Conservation (phyloP, 1,140 invertebrate species). For the Dendroctonus ponderosae region DNA sequence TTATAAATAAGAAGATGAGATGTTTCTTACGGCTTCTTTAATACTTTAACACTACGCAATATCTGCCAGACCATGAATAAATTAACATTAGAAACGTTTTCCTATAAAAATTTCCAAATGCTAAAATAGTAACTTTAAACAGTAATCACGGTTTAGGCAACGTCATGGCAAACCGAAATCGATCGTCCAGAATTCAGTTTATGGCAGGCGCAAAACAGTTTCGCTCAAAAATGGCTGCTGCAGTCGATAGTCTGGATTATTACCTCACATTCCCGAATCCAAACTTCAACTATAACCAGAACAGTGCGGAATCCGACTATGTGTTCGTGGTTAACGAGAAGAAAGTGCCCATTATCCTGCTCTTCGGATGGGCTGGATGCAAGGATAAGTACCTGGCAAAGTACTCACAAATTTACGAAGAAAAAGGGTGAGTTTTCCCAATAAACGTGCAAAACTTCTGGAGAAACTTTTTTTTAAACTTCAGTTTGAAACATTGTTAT, state of each 20-base stretch:
- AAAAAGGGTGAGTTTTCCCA: constrained; percentile 60
- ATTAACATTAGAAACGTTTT: no score
- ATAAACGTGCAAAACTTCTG: no score
- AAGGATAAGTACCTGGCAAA: constrained; percentile 73
- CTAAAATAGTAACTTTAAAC: no score
- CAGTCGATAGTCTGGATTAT: constrained; percentile 59
- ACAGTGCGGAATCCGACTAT: constrained; percentile 53
- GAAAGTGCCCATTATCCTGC: constrained; percentile 67
- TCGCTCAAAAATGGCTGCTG: constrained; percentile 42
- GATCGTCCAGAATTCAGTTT: constrained; percentile 12
- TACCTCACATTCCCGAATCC: constrained; percentile 63
- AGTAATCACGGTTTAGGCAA: no score
- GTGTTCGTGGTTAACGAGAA: constrained; percentile 60
- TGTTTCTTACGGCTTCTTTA: no score
- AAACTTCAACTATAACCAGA: constrained; percentile 46
- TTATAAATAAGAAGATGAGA: no score
- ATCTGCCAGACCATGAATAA: no score
- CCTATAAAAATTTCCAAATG: no score
- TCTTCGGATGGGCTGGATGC: constrained; percentile 78
- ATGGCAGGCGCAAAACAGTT: constrained; percentile 20
- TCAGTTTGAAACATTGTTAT: no score
- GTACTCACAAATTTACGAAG: constrained; percentile 75
- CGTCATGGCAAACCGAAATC: background rate
- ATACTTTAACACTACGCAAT: no score
- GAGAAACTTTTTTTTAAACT: no score